A percentile compares a stretch with the other conserved stretches of the same genome.
Conservation (phyloP, 2,797 vertebrate species). For the Urosaurus nigricauda region DNA sequence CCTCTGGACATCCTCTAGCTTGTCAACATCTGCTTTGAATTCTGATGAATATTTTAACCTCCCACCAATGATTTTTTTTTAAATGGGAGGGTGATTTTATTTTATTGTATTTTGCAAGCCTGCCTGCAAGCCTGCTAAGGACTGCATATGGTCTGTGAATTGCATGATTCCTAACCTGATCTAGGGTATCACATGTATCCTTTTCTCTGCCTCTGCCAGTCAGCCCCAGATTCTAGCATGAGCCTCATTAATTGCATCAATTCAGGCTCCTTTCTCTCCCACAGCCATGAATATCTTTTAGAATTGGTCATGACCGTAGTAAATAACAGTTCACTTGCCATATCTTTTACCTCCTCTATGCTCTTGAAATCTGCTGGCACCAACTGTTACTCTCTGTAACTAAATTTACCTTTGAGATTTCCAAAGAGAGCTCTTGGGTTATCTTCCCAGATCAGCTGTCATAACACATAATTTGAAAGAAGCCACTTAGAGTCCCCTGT, state of each 20-base stretch:
- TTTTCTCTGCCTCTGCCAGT: background rate
- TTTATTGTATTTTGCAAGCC: too few relatives aligned
- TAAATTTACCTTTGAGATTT: constrained; percentile 58
- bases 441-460: constrained; percentile 53
- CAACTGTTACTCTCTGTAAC: constrained; percentile 40
- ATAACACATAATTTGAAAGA: constrained; percentile 37
- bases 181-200: background rate
- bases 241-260: background rate
- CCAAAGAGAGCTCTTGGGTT: constrained; percentile 48
- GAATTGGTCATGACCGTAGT: background rate
- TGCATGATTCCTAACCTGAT: background rate
- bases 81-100: too few relatives aligned
- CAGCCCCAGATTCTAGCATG: background rate
- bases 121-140: background rate
- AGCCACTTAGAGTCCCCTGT: background rate
- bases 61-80: too few relatives aligned
- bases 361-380: constrained; percentile 47
- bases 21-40: too few relatives aligned
- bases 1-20: too few relatives aligned
- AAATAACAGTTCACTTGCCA: background rate
- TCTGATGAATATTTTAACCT: too few relatives aligned
- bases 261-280: background rate
- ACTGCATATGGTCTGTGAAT: background rate
- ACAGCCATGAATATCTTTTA: background rate
- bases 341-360: constrained; percentile 18